Evolutionary conservation across 2,797 vertebrate genomes (phyloP), one percentile per base, ranked within the genome.

Genomic region (Acipenser ruthenus): DNA sequence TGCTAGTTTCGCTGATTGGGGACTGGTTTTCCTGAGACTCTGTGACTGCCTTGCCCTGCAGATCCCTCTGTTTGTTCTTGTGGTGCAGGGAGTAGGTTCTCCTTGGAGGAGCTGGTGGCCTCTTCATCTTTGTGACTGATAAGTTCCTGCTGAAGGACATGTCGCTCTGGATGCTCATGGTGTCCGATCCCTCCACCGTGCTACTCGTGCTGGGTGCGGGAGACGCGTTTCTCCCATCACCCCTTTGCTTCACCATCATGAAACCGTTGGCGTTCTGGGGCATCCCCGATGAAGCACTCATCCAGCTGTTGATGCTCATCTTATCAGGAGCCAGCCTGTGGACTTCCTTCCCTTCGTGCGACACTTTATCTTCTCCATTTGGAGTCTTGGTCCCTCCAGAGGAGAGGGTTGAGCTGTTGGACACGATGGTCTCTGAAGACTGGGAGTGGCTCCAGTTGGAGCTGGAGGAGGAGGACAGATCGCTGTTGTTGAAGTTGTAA

Each of bases 111-210:
- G 87, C 86, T 0, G 94, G 93, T 47, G 93, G 92, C 65, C 89
- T 90, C 82, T 92, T 96, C 72, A 90, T 92, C 78, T 98, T 98
- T 77, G 88, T 87, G 65, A 99, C 81, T 0, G 95, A 97, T 49
- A 96, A 88, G 69, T 88, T 95, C 52, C 90, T 90, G 65, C 78
- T 1, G 1, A 85, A 89, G 51, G 89, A 90, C 1, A 74, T 85
- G 15, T 90, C 93, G 6, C 88, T 91, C 69, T 87, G 88, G 69
- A 88, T 77, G 69, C 90, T 87, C 71, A 72, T 82, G 0, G 86
- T 81, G n/a, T 90, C 84, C 0, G 89, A 91, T 71, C 79, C 92
- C 51, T 69, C 74, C 1, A 72, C 75, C 49, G 72, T 74, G 8
- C 84, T 86, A 71, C 79, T 69, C 3, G 12, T 82, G 80, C 82